Evolutionary conservation across 2,113 vertebrate genomes (phyloP).

Genomic region (Oophaga pumilio): DNA sequence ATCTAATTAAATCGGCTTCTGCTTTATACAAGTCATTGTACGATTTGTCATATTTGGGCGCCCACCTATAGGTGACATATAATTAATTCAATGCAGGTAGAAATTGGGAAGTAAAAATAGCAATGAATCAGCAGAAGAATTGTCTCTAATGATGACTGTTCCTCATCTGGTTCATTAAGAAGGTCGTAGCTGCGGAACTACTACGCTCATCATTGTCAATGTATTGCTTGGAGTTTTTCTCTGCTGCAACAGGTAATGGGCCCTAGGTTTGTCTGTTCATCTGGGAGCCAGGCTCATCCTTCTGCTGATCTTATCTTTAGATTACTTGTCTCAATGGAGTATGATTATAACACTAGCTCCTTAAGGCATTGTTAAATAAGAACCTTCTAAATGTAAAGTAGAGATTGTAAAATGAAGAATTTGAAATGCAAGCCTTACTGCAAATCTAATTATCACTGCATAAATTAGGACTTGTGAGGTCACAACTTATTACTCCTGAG

Average conservation of each 20-base stretch:
- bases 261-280: neutral
- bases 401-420: conserved; percentile 6
- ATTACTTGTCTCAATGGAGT: neutral
- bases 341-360: neutral
- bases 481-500: neutral
- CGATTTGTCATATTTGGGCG: conserved; percentile 25
- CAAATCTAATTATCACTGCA: conserved; percentile 38
- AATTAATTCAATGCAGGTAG: conserved; percentile 2
- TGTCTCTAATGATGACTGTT: neutral
- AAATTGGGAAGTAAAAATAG: neutral
- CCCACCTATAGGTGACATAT: conserved; percentile 4
- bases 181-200: neutral
- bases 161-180: neutral
- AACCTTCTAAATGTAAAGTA: conserved; percentile 5
- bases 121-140: neutral
- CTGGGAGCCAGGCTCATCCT: neutral
- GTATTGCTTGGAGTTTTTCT: neutral
- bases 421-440: conserved; percentile 11
- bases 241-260: neutral
- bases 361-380: neutral
- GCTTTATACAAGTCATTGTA: conserved; percentile 1
- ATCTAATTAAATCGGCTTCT: conserved; percentile 44
- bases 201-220: neutral
- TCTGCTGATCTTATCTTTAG: neutral
- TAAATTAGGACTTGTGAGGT: conserved; percentile 36